phyloP scores from a whole-genome alignment of 2,797 vertebrate species.

The Gymnodraco acuticeps region DNA sequence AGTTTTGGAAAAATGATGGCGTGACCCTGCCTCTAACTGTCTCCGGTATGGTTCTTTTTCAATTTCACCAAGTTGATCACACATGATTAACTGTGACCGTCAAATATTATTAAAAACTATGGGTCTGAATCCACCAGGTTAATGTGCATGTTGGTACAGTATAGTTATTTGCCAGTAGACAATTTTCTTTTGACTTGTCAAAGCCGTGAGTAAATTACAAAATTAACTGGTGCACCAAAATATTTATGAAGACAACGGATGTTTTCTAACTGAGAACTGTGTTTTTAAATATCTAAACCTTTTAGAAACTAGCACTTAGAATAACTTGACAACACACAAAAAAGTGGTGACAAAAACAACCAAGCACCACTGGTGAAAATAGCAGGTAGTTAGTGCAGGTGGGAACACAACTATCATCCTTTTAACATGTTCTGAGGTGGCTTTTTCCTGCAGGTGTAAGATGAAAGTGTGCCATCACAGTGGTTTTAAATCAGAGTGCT shows the following conservation, averaged over 20 bases:
- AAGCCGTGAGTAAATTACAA: too few relatives aligned
- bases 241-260: neutral
- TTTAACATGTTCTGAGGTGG: conserved; percentile 21
- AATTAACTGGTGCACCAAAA: too few relatives aligned
- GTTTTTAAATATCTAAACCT: neutral
- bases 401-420: neutral
- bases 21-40: too few relatives aligned
- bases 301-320: neutral
- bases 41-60: too few relatives aligned
- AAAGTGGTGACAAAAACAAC: conserved; percentile 2
- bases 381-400: neutral
- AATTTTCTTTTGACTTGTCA: too few relatives aligned
- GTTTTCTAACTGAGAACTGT: neutral
- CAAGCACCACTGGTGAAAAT: conserved; percentile 8
- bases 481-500: neutral
- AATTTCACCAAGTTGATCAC: too few relatives aligned
- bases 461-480: neutral
- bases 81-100: too few relatives aligned
- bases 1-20: too few relatives aligned
- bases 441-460: conserved; percentile 6
- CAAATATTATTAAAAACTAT: too few relatives aligned
- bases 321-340: neutral
- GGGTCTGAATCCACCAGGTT: too few relatives aligned
- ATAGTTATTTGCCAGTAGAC: too few relatives aligned
- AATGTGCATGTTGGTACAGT: too few relatives aligned